Evolutionary conservation across 2,888 invertebrate genomes (phyloP).

Genomic region (Ischnura elegans): DNA sequence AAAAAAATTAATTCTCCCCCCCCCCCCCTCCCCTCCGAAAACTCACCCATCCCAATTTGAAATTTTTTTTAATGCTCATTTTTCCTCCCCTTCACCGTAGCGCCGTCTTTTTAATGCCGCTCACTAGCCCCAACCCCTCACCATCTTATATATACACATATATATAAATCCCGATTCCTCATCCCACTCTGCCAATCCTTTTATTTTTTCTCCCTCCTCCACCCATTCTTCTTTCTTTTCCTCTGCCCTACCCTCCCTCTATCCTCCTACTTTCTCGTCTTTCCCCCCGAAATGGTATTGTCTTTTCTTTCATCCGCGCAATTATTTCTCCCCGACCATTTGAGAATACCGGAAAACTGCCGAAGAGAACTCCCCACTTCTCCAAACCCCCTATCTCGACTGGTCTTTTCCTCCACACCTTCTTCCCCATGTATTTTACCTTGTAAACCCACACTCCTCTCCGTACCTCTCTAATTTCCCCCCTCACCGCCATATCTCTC

Average conservation of each 20-base stretch:
- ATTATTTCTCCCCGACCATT: constrained; percentile 62
- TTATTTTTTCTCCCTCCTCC: background rate
- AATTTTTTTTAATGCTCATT: background rate
- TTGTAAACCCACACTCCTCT: background rate
- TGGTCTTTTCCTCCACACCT: background rate
- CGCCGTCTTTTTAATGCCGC: too few relatives aligned
- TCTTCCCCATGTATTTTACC: background rate
- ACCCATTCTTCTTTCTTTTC: background rate
- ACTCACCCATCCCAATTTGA: too few relatives aligned
- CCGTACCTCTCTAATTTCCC: background rate
- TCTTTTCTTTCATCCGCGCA: constrained; percentile 65
- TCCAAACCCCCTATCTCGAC: background rate
- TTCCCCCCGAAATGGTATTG: constrained; percentile 49
- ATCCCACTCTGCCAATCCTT: background rate
- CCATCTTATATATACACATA: too few relatives aligned
- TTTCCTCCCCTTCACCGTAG: too few relatives aligned
- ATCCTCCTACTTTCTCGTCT: constrained; percentile 9
- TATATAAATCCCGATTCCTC: background rate
- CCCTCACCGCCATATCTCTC: background rate
- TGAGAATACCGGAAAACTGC: constrained; percentile 65
- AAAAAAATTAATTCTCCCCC: constrained; percentile 50
- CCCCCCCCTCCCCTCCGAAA: background rate
- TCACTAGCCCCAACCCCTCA: background rate
- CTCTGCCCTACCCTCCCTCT: background rate
- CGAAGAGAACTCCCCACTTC: background rate